phyloP scores from a whole-genome alignment of 1,140 invertebrate genomes.

The Panulirus ornatus region DNA sequence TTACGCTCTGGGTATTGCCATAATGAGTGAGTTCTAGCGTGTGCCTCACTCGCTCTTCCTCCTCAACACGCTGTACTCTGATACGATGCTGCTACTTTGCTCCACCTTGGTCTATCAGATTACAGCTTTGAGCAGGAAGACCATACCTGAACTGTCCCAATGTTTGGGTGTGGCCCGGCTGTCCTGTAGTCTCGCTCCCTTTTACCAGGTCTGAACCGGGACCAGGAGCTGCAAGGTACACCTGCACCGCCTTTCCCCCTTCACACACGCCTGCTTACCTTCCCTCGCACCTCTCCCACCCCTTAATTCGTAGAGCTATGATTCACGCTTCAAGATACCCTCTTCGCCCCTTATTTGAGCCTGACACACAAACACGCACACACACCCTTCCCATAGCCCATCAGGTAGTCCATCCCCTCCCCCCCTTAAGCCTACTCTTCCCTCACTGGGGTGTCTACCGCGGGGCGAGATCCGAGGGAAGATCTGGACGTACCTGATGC shows the following conservation, averaged over 20 bases:
- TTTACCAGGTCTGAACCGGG: constrained; percentile 73
- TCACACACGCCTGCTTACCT: constrained; percentile 4
- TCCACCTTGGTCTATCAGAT: constrained; percentile 4
- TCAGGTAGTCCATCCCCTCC: neutral
- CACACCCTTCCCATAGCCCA: neutral
- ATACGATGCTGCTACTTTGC: neutral
- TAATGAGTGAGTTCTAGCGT: neutral
- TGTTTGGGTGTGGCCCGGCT: constrained; percentile 8
- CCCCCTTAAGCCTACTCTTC: too few relatives aligned
- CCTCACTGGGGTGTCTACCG: too few relatives aligned
- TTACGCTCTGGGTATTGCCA: constrained; percentile 40
- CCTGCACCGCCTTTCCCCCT: constrained; percentile 18
- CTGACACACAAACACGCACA: too few relatives aligned
- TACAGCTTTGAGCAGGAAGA: constrained; percentile 5
- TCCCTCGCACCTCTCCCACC: neutral
- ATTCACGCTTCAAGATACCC: neutral
- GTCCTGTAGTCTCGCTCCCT: constrained; percentile 53
- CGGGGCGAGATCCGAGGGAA: too few relatives aligned
- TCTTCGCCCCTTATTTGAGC: neutral
- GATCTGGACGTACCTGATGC: too few relatives aligned
- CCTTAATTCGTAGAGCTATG: too few relatives aligned
- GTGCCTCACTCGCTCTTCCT: neutral
- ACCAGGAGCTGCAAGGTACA: constrained; percentile 74
- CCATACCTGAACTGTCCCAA: neutral
- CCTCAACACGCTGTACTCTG: neutral